A percentile compares a stretch with the other conserved stretches of the same genome.
phyloP scores from a whole-genome alignment of 2,113 vertebrate genomes.

The Pachypanchax playfairii region DNA sequence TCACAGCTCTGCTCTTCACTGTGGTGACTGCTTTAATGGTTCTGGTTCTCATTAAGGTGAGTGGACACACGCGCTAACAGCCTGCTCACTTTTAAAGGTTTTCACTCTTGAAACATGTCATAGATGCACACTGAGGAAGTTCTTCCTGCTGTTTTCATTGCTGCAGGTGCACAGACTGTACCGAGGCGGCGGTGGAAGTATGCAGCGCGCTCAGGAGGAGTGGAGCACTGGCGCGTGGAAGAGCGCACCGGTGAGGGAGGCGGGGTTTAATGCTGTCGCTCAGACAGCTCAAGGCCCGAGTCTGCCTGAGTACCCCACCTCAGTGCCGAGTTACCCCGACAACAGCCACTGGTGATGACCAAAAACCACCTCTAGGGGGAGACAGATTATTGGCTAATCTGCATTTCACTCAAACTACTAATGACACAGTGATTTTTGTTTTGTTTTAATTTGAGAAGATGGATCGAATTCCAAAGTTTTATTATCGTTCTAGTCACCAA shows the following conservation, averaged over 20 bases:
- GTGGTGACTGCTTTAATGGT: constrained; percentile 81
- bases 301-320: constrained; percentile 90
- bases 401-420: constrained; percentile 23
- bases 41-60: constrained; percentile 86
- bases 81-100: neutral
- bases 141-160: neutral
- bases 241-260: constrained; percentile 83
- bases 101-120: neutral
- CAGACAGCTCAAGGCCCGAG: constrained; percentile 83
- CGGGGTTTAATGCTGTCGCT: constrained; percentile 85
- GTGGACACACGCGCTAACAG: constrained; percentile 41
- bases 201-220: constrained; percentile 91
- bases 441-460: constrained; percentile 25
- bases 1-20: constrained; percentile 89
- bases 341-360: constrained; percentile 77
- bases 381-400: constrained; percentile 26
- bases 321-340: constrained; percentile 89
- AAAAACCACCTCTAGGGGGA: constrained; percentile 50
- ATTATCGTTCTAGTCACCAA: too few relatives aligned
- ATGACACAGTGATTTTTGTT: constrained; percentile 1
- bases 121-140: neutral
- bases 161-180: constrained; percentile 92
- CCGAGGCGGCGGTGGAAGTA: constrained; percentile 87
- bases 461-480: constrained; percentile 20
- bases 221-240: constrained; percentile 89